Evolutionary conservation across 2,797 vertebrate genomes (phyloP).

Genomic region (Halcyon badia): DNA sequence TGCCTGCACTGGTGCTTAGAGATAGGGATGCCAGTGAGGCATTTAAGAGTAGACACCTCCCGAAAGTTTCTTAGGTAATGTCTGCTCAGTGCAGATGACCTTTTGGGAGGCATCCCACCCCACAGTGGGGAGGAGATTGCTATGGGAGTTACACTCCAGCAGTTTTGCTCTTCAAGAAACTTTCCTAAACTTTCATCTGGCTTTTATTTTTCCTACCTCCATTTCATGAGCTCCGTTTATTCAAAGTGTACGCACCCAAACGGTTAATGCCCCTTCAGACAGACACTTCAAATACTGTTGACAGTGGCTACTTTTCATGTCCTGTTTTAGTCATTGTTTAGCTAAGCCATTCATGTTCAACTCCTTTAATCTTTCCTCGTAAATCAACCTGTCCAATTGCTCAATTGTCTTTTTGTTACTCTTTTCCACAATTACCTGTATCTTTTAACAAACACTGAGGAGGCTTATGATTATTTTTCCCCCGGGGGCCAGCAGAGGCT

Average conservation of each 20-base stretch:
- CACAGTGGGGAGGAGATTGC: not conserved
- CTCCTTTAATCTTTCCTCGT: slow-evolving; percentile 74
- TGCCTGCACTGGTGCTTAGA: not conserved
- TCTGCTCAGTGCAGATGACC: not conserved
- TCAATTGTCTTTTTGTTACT: slow-evolving; percentile 66
- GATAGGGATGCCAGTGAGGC: not conserved
- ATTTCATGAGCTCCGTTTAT: not conserved
- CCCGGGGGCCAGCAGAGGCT: not conserved
- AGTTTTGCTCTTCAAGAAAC: not conserved
- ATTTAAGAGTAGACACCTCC: not conserved
- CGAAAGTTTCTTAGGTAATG: not conserved
- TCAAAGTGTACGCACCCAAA: not conserved
- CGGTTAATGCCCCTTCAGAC: slow-evolving; percentile 25
- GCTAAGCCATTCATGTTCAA: slow-evolving; percentile 54
- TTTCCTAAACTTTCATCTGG: not conserved
- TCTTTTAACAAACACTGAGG: slow-evolving; percentile 31
- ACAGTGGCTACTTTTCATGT: slow-evolving; percentile 43
- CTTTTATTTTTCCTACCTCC: not conserved
- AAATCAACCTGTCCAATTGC: slow-evolving; percentile 62
- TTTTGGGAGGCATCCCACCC: not conserved
- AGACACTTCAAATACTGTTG: slow-evolving; percentile 47
- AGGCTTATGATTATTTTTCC: slow-evolving; percentile 27
- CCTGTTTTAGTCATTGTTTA: slow-evolving; percentile 48
- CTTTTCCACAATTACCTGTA: slow-evolving; percentile 41
- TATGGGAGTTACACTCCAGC: not conserved